A percentile compares a stretch with the other conserved stretches of the same genome.
These are phyloP conservation scores for Echiichthys vipera DNA, from an alignment of 2,797 vertebrate species.

Conservation along the genomic window DNA sequence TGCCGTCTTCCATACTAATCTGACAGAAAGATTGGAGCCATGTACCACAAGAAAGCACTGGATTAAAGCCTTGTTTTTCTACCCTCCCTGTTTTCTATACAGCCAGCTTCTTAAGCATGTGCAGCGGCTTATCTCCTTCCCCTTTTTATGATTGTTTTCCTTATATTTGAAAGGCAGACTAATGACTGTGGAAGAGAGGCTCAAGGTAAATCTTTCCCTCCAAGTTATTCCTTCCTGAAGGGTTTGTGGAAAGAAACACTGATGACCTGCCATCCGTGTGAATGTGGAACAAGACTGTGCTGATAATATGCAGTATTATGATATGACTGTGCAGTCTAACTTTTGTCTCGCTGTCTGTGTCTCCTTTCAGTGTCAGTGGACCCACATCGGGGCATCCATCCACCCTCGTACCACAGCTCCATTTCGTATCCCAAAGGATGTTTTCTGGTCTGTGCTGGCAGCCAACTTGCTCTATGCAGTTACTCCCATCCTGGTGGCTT, in stretches of 20 bases:
- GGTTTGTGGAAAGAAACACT: slow-evolving; percentile 21
- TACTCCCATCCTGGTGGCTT: slow-evolving; percentile 85
- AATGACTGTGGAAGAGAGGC: slow-evolving; percentile 27
- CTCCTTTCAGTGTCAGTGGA: slow-evolving; percentile 89
- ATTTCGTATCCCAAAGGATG: slow-evolving; percentile 86
- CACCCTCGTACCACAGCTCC: slow-evolving; percentile 88
- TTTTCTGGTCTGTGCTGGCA: slow-evolving; percentile 80
- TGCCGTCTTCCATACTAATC: slow-evolving; percentile 24
- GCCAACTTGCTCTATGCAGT: slow-evolving; percentile 84
- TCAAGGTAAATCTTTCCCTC: slow-evolving; percentile 9
- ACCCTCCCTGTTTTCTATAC: slow-evolving; percentile 25
- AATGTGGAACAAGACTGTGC: background rate
- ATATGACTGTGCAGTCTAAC: background rate
- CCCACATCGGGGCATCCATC: slow-evolving; percentile 88
- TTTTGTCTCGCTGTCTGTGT: slow-evolving; percentile 20
- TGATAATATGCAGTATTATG: background rate
- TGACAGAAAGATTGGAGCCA: slow-evolving; percentile 32
- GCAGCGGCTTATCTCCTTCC: slow-evolving; percentile 29
- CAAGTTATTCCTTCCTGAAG: background rate
- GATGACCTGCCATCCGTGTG: background rate
- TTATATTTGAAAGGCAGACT: slow-evolving; percentile 28
- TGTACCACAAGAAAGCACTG: slow-evolving; percentile 30
- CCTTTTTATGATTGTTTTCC: slow-evolving; percentile 15
- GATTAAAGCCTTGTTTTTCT: slow-evolving; percentile 58
- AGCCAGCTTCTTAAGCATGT: slow-evolving; percentile 14